Evolutionary conservation across 1,140 invertebrate species (phyloP).

Genomic region (Pectinophora gossypiella): DNA sequence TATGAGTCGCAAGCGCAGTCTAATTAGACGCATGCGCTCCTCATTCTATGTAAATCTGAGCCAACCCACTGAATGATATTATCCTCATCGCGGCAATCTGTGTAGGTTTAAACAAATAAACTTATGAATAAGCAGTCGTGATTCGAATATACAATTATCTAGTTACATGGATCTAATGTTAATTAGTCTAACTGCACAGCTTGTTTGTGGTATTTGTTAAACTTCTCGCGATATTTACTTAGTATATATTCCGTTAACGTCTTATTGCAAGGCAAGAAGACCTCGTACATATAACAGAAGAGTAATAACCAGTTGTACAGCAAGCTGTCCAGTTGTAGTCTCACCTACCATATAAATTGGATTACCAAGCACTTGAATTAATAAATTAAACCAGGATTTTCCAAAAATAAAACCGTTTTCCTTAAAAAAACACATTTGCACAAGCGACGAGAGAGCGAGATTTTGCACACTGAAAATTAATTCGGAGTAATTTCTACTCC

Average conservation of each 20-base stretch:
- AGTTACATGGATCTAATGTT: slow-evolving; percentile 2
- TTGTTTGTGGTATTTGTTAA: not conserved
- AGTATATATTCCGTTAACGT: not conserved
- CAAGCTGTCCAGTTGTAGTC: too few species aligned
- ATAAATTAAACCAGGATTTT: too few species aligned
- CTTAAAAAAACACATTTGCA: too few species aligned
- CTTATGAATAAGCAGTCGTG: slow-evolving; percentile 19
- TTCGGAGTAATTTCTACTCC: slow-evolving; percentile 31
- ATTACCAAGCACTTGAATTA: too few species aligned
- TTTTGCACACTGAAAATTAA: slow-evolving; percentile 20
- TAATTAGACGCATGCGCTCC: slow-evolving; percentile 57
- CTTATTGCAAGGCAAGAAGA: not conserved
- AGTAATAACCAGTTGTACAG: too few species aligned
- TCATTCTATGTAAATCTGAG: slow-evolving; percentile 62
- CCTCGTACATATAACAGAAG: too few species aligned
- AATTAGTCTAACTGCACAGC: not conserved
- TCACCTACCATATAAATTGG: too few species aligned
- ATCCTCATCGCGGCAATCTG: slow-evolving; percentile 26
- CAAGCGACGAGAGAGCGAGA: not conserved
- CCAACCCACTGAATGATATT: slow-evolving; percentile 38
- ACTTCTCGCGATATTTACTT: not conserved
- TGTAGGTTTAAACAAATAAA: slow-evolving; percentile 32
- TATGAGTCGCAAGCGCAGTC: slow-evolving; percentile 40
- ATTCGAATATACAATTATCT: slow-evolving; percentile 9
- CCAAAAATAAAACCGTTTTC: too few species aligned